Percentiles rank a stretch among this genome's conserved stretches.
Evolutionary conservation across 2,113 vertebrate genomes (phyloP).

Genomic region (Mungos mungo): DNA sequence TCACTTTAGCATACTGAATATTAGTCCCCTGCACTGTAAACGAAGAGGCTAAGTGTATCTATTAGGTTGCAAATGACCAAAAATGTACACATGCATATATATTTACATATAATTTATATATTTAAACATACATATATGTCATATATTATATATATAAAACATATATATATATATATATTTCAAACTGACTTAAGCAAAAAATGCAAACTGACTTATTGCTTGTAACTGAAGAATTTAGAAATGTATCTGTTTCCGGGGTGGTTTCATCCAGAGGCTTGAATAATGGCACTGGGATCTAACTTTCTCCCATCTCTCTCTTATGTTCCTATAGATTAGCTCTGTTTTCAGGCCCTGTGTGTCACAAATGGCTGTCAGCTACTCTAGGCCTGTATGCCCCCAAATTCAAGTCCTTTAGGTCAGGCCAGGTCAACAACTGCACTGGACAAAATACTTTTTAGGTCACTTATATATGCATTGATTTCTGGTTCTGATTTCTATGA

Average conservation of each 20-base stretch:
- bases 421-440: not conserved
- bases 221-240: not conserved
- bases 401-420: not conserved
- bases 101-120: not conserved
- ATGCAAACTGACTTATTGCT: conserved; percentile 6
- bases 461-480: not conserved
- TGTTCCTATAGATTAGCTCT: not conserved
- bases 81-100: not conserved
- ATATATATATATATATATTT: not conserved
- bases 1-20: not conserved
- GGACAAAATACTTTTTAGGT: not conserved
- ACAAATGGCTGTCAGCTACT: not conserved
- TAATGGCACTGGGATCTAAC: not conserved
- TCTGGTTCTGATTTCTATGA: not conserved
- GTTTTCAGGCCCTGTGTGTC: not conserved
- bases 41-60: not conserved
- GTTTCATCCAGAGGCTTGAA: not conserved
- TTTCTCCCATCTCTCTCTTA: not conserved
- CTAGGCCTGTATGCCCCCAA: not conserved
- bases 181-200: not conserved
- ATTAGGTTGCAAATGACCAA: not conserved
- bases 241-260: not conserved
- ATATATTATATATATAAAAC: not conserved
- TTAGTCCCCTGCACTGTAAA: not conserved
- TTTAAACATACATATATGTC: not conserved